Base-by-base conservation (phyloP, 2,797 vertebrate species). In the Semotilus atromaculatus region DNA sequence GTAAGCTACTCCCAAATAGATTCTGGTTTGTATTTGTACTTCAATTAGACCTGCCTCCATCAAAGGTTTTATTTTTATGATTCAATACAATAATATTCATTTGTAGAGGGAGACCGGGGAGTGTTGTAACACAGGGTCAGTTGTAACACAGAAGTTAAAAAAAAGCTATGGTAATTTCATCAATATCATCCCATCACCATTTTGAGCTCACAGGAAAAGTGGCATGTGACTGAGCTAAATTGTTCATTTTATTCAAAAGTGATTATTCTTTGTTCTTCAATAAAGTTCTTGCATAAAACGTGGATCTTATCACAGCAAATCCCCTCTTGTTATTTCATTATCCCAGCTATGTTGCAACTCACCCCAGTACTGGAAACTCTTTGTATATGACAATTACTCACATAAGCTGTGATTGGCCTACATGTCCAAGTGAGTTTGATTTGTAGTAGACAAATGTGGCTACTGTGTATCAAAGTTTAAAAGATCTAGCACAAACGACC, bases 11-110 rank as follows among this genome's bases (percentile, higher is more conserved):
- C 38, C 13, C 31, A 45, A 14, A 16, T 45, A n/a, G 14, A n/a
- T 34, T 34, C 45, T 53, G 72, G 51, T n/a, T 75, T 74, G 10
- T 75, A 58, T n/a, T 75, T 74, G 5, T 75, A 58, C 51, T 55
- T 38, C 1, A 75, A 0, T 55, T 23, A n/a, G 7, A 16, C 26
- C 10, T 4, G 26, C 31, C 21, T 74, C 5, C 45, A 29, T 72
- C 16, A 18, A 19, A 13, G 58, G 58, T 21, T 74, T 34, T 21
- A 11, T 74, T 51, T 34, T 51, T 23, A 31, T 55, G 21, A 14
- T 75, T 58, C 53, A 58, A 9, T 76, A 34, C 53, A 76, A 40
- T 40, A 26, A n/a, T 55, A 18, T 38, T 14, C 23, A 53, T 40
- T 60, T 74, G 48, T 34, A 34, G 45, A 14, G 26, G 26, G 5